phyloP scores from a whole-genome alignment of 2,888 invertebrate species.

The Erebia ligea region DNA sequence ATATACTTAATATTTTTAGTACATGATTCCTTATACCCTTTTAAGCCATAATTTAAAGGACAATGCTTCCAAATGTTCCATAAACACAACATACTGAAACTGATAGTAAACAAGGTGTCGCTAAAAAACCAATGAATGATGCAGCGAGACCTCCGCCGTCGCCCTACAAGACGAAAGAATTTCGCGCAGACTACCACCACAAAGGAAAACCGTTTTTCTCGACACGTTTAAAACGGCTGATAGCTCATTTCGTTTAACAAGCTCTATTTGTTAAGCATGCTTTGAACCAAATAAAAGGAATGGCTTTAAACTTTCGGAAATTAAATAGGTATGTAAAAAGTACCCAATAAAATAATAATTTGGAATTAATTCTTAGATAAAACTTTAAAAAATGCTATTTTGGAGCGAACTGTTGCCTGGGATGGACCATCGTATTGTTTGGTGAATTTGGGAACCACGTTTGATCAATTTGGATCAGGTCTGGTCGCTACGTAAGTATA shows the following conservation, averaged over 20 bases:
- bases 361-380: no score
- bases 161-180: slow-evolving; percentile 77
- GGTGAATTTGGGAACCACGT: neutral
- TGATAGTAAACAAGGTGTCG: slow-evolving; percentile 75
- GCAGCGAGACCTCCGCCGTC: slow-evolving; percentile 72
- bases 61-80: slow-evolving; percentile 40
- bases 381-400: no score
- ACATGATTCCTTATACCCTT: slow-evolving; percentile 1
- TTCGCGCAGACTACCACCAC: slow-evolving; percentile 69
- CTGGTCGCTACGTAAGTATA: no score
- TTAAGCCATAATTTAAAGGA: slow-evolving; percentile 22
- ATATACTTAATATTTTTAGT: neutral
- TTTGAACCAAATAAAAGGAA: slow-evolving; percentile 3
- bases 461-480: no score
- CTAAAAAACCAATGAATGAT: slow-evolving; percentile 80
- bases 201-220: slow-evolving; percentile 70
- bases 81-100: slow-evolving; percentile 68
- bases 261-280: slow-evolving; percentile 43
- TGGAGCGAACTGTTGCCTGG: neutral
- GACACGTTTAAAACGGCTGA: slow-evolving; percentile 66
- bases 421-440: no score
- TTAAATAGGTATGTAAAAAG: neutral
- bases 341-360: neutral
- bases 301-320: neutral
- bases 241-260: slow-evolving; percentile 79